Evolutionary conservation across 2,797 vertebrate genomes (phyloP), one percentile per base, ranked within the genome.

Genomic region (Catamblyrhynchus diadema): DNA sequence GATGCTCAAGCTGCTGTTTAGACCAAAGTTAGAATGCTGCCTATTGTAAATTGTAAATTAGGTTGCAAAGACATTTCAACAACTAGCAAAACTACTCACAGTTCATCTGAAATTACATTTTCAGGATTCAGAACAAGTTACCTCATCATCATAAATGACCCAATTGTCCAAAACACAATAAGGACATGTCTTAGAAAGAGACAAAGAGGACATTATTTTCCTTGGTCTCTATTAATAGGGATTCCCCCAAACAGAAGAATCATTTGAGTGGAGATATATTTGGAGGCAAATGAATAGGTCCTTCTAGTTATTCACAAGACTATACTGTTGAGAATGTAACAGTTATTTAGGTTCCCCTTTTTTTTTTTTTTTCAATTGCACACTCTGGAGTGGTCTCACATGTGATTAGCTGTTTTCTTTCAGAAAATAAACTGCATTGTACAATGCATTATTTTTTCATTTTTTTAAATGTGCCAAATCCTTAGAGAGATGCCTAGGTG

Each of bases 81-180:
- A 75, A 80, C 86, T 95, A 73, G 77, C 83, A 81, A 86, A 86
- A 82, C 91, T 93, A 81, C 95, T 79, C 78, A 67, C 61, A 92
- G 92, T 92, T 91, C 66, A 93, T 86, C 82, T 79, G 90, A 93
- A 95, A 96, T 88, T 87, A 90, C 94, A 83, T 95, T 92, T 92
- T 72, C 92, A 90, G 75, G 91, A 92, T 96, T 96, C 95, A 94
- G 90, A 94, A 88, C 42, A 41, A 92, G 89, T 94, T 94, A 88
- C 95, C 85, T 94, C 93, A 94, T 91, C 82, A 86, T 47, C 67
- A 95, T 95, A 96, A 98, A 97, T 88, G 95, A 95, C 88, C 59
- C 33, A 77, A 93, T 97, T 97, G 97, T 97, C 88, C 87, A 75
- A 87, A 83, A 94, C 82, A 95, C 95, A 95, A 94, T 95, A 93